Percentiles rank a stretch among this genome's conserved stretches.
Evolutionary conservation across 23 tunicate species (phyloP).

Genomic region (Oikopleura albicans): DNA sequence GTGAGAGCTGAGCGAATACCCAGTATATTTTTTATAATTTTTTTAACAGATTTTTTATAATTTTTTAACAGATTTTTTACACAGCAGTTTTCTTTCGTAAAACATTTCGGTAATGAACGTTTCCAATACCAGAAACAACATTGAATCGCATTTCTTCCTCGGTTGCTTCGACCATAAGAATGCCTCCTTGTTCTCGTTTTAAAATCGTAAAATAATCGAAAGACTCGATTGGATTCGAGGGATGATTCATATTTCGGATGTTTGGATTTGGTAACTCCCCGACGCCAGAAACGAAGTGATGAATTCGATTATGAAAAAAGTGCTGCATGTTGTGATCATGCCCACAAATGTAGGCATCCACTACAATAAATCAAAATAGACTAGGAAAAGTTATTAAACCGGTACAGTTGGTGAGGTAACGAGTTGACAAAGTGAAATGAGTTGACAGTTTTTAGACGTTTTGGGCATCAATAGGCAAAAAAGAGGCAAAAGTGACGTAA

Average conservation of each 20-base stretch:
- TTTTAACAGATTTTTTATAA: too few species aligned
- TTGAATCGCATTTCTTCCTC: neutral
- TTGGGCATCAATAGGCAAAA: too few species aligned
- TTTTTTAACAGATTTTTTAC: neutral
- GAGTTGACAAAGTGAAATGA: too few species aligned
- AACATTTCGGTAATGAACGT: neutral
- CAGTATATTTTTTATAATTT: too few species aligned
- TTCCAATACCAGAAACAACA: neutral
- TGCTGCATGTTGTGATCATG: slow-evolving; percentile 17
- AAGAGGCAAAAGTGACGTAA: too few species aligned
- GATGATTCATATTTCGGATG: neutral
- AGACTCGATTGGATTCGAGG: neutral
- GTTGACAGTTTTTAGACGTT: too few species aligned
- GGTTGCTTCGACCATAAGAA: neutral
- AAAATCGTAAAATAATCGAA: slow-evolving; percentile 9
- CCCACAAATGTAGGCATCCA: slow-evolving; percentile 4
- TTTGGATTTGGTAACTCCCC: neutral
- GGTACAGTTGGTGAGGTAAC: too few species aligned
- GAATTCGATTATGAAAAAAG: neutral
- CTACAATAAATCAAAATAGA: neutral
- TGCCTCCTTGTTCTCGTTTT: neutral
- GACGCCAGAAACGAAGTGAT: neutral
- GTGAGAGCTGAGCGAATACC: too few species aligned
- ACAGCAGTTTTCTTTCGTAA: neutral
- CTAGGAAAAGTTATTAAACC: too few species aligned